Base-by-base conservation (phyloP, 2,797 vertebrate species). In the Enteromius mattozi region DNA sequence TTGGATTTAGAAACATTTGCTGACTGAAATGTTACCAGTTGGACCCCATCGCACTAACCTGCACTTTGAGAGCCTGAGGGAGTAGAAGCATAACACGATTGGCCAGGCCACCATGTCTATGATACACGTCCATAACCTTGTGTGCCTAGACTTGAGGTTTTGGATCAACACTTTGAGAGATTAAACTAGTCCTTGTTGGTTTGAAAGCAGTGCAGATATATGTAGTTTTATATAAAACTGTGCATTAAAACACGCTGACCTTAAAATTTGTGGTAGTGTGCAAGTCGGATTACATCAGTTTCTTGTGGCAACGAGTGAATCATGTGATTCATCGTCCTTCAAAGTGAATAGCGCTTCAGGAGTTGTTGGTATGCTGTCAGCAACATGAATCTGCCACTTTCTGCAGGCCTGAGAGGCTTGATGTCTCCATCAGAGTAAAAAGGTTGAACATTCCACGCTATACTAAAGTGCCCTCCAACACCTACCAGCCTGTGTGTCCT, bases 1-100 rank as follows among this genome's bases (percentile, higher is more conserved):
- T 79, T 85, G 80, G 88, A 87, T 89, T 89, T 83, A 81, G 86
- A 86, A 85, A 79, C 86, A 85, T 65, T 88, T 87, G 78, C 82
- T 88, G 71, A 88, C 85, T 87, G 85, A 84, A 88, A 66, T 59
- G 47, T 54, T 56, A 45, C 42, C 78, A 71, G 80, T 69, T 59
- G 86, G 74, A 78, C 37, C 63, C 45, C 51, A 65, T 74, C 63
- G 21, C 42, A 88, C 74, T 79, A 66, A 88, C 66, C 83, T 82
- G 81, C 69, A 74, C 72, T 59, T 59, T 68, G 54, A 80, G 30
- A 79, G 69, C 81, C 69, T 8, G 6, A 21, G 72, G 76, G 78
- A 69, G 80, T 70, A 51, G 51, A 68, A 80, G 72, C 9, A 49
- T 66, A 77, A 68, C 40, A 61, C 35, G 56, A 79, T 83, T 74